A percentile compares a stretch with the other conserved stretches of the same genome.
phyloP scores from a whole-genome alignment of 30 jellyfish, hydroid and myxozoan genomes.

The Sanderia malayensis region DNA sequence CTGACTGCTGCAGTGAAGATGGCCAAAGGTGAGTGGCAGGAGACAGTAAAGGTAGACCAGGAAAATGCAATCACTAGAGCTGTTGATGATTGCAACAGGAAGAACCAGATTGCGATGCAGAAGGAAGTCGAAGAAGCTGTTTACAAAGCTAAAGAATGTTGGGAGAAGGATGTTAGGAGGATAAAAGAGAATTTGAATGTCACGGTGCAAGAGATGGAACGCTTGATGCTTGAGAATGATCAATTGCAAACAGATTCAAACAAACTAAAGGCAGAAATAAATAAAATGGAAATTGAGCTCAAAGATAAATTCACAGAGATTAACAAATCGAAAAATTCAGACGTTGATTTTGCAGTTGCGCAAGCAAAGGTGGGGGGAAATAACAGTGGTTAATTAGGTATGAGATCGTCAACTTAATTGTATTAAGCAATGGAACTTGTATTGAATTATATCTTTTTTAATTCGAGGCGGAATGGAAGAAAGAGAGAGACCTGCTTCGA shows the following conservation, averaged over 20 bases:
- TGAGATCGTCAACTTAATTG: not conserved
- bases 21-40: conserved; percentile 50
- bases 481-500: conserved; percentile 19
- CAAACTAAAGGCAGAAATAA: conserved; percentile 4
- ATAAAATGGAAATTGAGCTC: conserved; percentile 7
- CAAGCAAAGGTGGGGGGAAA: conserved; percentile 1
- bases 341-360: conserved; percentile 1
- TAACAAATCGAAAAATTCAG: not conserved
- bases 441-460: too few relatives aligned
- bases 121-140: conserved; percentile 6
- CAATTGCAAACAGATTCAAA: not conserved
- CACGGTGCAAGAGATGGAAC: conserved; percentile 1
- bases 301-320: not conserved
- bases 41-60: conserved; percentile 17
- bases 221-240: conserved; percentile 10
- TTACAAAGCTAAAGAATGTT: conserved; percentile 6
- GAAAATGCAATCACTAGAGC: conserved; percentile 29
- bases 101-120: not conserved
- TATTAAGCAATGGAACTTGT: too few relatives aligned
- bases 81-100: conserved; percentile 10
- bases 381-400: not conserved
- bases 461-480: conserved; percentile 40
- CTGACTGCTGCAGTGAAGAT: conserved; percentile 13
- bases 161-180: conserved; percentile 5
- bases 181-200: not conserved